Percentiles rank a stretch among this genome's conserved stretches.
Evolutionary conservation across 2,113 vertebrate species (phyloP).

Genomic region (Cephalopholis sonnerati): DNA sequence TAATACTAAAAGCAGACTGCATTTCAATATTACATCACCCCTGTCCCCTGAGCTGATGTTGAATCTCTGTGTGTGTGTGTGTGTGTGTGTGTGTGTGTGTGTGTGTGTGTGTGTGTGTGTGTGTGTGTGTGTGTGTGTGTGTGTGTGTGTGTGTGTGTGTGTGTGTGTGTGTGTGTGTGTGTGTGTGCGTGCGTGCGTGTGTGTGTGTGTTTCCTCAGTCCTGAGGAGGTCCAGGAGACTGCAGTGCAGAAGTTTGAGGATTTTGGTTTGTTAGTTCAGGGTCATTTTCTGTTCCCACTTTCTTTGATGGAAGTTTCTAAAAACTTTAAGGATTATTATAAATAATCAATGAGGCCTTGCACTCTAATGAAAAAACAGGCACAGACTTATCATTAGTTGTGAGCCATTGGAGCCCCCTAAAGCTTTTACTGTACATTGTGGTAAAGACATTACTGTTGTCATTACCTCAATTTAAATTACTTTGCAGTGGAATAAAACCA

Average conservation of each 20-base stretch:
- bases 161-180: slow-evolving; percentile 8
- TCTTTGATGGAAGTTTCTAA: background rate
- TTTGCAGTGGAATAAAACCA: background rate
- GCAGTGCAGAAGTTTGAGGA: slow-evolving; percentile 9
- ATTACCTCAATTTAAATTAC: background rate
- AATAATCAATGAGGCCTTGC: background rate
- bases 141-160: background rate
- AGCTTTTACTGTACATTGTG: slow-evolving; percentile 19
- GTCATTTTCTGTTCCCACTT: background rate
- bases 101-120: background rate
- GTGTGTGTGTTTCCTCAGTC: background rate
- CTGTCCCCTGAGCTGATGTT: slow-evolving; percentile 5
- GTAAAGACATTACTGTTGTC: slow-evolving; percentile 21
- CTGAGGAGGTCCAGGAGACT: slow-evolving; percentile 2
- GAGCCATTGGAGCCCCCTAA: background rate
- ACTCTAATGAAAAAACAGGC: background rate
- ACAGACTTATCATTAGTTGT: background rate
- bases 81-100: slow-evolving; percentile 7
- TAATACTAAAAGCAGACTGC: slow-evolving; percentile 46
- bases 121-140: slow-evolving; percentile 10
- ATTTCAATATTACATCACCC: slow-evolving; percentile 57
- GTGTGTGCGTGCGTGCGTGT: slow-evolving; percentile 1
- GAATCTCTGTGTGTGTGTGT: slow-evolving; percentile 9
- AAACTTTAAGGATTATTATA: slow-evolving; percentile 1
- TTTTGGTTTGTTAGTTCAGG: background rate